Evolutionary conservation across 2,888 invertebrate genomes (phyloP).

Genomic region (Chloroclysta siterata): DNA sequence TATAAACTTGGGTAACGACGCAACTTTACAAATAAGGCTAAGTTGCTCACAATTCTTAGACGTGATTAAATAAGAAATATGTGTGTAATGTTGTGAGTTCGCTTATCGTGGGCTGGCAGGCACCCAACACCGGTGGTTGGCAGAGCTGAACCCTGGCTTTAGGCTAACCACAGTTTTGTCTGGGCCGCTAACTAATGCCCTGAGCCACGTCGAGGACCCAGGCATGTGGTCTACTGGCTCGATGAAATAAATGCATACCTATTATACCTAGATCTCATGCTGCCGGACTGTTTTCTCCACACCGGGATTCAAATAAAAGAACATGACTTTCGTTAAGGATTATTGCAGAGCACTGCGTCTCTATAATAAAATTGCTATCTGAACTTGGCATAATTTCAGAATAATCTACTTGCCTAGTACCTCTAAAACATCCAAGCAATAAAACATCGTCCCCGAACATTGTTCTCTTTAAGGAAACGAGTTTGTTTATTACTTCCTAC

Average conservation of each 20-base stretch:
- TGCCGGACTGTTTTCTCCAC: neutral
- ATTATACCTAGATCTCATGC: neutral
- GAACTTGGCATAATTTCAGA: constrained; percentile 2
- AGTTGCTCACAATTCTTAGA: constrained; percentile 38
- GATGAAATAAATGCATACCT: constrained; percentile 12
- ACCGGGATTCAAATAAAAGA: neutral
- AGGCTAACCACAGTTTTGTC: constrained; percentile 59
- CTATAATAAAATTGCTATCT: constrained; percentile 8
- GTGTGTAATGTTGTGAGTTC: constrained; percentile 55
- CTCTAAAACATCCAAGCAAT: constrained; percentile 24
- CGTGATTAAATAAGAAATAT: constrained; percentile 59
- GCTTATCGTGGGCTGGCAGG: constrained; percentile 63
- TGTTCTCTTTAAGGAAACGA: constrained; percentile 38
- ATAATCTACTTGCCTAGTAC: constrained; percentile 11
- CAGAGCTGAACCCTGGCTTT: constrained; percentile 51
- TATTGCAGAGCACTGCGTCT: neutral
- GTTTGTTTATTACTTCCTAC: constrained; percentile 45
- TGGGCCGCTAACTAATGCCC: constrained; percentile 58
- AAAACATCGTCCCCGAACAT: constrained; percentile 25
- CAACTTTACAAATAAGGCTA: constrained; percentile 33
- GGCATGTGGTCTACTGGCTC: constrained; percentile 31
- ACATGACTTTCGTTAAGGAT: neutral
- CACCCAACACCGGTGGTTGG: constrained; percentile 53
- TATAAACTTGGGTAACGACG: constrained; percentile 31
- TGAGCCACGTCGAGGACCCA: constrained; percentile 41